These are phyloP conservation scores for Heliconius eleuchia DNA, from an alignment of 1,140 invertebrate genomes.

Conservation along the genomic window DNA sequence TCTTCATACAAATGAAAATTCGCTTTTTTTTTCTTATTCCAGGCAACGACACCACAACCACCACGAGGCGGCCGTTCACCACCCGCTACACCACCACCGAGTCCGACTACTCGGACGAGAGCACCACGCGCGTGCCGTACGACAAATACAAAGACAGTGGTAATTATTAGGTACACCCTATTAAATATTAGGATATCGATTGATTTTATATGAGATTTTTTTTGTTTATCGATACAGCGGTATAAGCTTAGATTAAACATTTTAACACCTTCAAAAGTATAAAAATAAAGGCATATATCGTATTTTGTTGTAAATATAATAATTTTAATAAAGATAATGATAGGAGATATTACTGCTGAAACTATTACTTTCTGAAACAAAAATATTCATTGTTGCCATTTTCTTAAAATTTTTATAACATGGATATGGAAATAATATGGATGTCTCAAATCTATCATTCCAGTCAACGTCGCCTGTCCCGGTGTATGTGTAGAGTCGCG, in stretches of 20 bases:
- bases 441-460: neutral
- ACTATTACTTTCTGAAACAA: too few relatives aligned
- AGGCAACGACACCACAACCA: conserved; percentile 71
- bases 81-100: conserved; percentile 65
- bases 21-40: neutral
- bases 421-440: too few relatives aligned
- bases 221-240: too few relatives aligned
- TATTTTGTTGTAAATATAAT: too few relatives aligned
- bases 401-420: neutral
- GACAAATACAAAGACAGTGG: conserved; percentile 81
- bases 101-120: conserved; percentile 64
- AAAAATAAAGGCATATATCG: too few relatives aligned
- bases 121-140: conserved; percentile 58
- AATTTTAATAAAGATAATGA: neutral
- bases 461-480: conserved; percentile 85
- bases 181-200: conserved; percentile 41
- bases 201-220: too few relatives aligned
- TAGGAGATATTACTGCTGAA: neutral
- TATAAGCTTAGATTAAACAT: too few relatives aligned
- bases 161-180: conserved; percentile 80
- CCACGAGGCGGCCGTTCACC: conserved; percentile 60
- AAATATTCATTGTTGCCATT: neutral
- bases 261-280: too few relatives aligned
- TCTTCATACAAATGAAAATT: neutral
- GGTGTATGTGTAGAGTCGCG: conserved; percentile 91